A percentile compares a stretch with the other conserved stretches of the same genome.
phyloP scores from a whole-genome alignment of 2,113 vertebrate genomes.

The Pituophis catenifer region DNA sequence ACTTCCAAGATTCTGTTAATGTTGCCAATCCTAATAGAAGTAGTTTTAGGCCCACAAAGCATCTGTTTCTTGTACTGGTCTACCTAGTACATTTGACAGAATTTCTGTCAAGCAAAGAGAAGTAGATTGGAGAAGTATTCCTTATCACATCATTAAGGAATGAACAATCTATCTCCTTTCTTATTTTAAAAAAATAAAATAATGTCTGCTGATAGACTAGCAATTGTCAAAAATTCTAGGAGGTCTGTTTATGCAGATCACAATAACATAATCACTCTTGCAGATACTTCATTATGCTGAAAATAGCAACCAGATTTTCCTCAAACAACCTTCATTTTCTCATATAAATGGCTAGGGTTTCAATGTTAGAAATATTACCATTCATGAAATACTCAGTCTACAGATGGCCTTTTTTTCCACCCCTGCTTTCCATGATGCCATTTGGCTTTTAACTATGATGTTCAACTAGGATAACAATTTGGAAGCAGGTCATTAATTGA shows the following conservation, averaged over 20 bases:
- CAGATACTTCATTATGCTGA: background rate
- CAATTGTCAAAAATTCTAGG: background rate
- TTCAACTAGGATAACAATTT: constrained; percentile 20
- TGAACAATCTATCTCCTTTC: background rate
- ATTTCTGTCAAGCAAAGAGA: background rate
- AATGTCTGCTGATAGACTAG: background rate
- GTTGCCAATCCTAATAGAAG: background rate
- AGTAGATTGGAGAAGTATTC: background rate
- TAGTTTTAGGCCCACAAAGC: background rate
- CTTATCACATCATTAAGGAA: background rate
- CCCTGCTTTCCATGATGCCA: constrained; percentile 17
- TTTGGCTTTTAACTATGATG: constrained; percentile 18
- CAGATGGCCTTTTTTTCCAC: background rate
- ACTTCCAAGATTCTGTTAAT: background rate
- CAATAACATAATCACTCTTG: background rate
- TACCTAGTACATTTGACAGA: background rate
- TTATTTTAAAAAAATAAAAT: background rate
- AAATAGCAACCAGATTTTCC: background rate
- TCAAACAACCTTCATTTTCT: constrained; percentile 5
- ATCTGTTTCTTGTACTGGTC: background rate
- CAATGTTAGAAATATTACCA: background rate
- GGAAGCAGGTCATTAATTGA: constrained; percentile 15
- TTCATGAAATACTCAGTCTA: constrained; percentile 3
- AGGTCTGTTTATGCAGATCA: background rate
- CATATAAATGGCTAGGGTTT: background rate